Evolutionary conservation across 1,140 invertebrate species (phyloP), one percentile per base, ranked within the genome.

Genomic region (Drosophila gunungcola): DNA sequence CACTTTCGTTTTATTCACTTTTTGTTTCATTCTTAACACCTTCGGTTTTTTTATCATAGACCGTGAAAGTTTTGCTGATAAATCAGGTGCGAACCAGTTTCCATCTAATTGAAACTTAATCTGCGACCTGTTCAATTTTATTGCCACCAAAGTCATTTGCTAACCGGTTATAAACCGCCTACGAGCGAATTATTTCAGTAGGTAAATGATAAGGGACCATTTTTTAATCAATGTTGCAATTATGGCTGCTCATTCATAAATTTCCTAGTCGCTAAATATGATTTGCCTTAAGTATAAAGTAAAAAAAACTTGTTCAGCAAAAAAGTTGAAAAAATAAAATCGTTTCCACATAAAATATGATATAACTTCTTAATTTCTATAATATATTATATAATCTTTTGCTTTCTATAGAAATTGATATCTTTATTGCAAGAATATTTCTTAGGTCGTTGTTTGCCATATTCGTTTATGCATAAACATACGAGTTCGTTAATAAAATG

Each of bases 21-120:
- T 38, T 54, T 39, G 12, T 25, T 25, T 48, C 5, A 48, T 25
- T 42, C 3, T 42, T 27, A 38, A 21, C 45, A 53, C 65, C 16
- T 45, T 43, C 12, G 11, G 4, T 32, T 0, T 29, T 42, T 12
- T 12, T 10, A 9, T 12, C n/a, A 10, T n/a, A 2, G n/a, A 29
- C n/a, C 25, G 25, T 29, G 36, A n/a, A 38, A 27, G 32, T 69
- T n/a, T 25, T 56, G 49, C 34, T 41, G 36, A 70, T 68, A 48
- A 56, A 39, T 49, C 42, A 42, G 65, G 68, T 70, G 42, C 3
- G 43, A 70, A 57, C 51, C 36, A 57, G 65, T 57, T 39, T 21
- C 39, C 36, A 41, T 39, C 42, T 38, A 69, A 48, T 56, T 38
- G 63, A 68, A 69, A 69, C 12, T 39, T 69, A 68, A 67, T 65